These are phyloP conservation scores for Numenius arquata DNA, from an alignment of 2,113 vertebrate genomes.

Conservation along the genomic window DNA sequence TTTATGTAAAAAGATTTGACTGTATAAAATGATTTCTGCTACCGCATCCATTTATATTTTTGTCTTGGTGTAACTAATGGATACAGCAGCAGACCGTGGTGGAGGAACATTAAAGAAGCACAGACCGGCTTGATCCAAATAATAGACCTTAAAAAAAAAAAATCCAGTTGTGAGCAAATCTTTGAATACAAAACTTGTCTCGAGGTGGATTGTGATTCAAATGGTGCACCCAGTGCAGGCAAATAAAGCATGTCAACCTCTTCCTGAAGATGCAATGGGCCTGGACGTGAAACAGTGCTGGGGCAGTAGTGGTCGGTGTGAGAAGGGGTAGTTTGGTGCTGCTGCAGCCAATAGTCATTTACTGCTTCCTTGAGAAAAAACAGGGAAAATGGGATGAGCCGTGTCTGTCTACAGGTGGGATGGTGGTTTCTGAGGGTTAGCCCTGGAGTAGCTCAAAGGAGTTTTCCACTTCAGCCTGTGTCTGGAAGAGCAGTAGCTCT, in stretches of 20 bases:
- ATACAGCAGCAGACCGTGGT: background rate
- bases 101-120: background rate
- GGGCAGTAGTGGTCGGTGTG: accelerated
- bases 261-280: accelerated
- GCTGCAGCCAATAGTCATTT: background rate
- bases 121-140: background rate
- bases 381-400: background rate
- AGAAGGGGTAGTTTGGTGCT: background rate
- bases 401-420: background rate
- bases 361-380: accelerated
- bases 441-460: background rate
- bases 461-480: background rate
- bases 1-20: background rate
- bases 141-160: background rate
- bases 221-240: background rate
- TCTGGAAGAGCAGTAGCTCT: background rate
- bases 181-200: background rate
- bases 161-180: background rate
- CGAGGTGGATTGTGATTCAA: background rate
- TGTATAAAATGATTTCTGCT: background rate
- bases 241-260: accelerated
- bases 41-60: background rate
- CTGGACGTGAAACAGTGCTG: accelerated
- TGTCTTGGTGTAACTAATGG: conserved; percentile 20
- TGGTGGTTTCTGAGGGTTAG: background rate